Evolutionary conservation across 1,140 invertebrate genomes (phyloP), one percentile per base, ranked within the genome.

Genomic region (Theocolax elegans): DNA sequence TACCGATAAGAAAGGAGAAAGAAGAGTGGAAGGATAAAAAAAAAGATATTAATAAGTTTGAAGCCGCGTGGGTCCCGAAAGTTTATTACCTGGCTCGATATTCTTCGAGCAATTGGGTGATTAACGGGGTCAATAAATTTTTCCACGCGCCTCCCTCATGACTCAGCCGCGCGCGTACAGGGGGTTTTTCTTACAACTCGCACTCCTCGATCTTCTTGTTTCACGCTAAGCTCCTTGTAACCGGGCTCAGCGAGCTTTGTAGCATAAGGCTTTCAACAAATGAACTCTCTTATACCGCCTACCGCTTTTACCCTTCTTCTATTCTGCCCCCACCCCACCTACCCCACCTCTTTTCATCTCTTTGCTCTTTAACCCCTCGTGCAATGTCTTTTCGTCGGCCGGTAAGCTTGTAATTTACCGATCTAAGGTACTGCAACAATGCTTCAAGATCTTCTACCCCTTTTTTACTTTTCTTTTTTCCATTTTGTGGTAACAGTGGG

Each of bases 181-280:
- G n/a, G n/a, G 3, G 6, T 58, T 58, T 40, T 9, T 29, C 23
- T 13, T 21, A 15, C n/a, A n/a, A n/a, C 29, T 49, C 17, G 35
- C 23, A n/a, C n/a, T 17, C 23, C 8, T 29, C 9, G 27, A 27
- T 46, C 38, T 19, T 46, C 64, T 67, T 56, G 29, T 56, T 67
- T 44, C 38, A 21, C 35, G 25, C 31, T 67, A 67, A 67, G 38
- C 46, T 46, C 17, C 51, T 56, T 56, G 51, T 56, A 67, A 46
- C 51, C 40, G 25, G 53, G 53, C 51, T 67, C 64, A 46, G 19
- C 17, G 27, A 67, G 53, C 51, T 46, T 67, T 67, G 19, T 56
- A 63, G 46, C 51, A 56, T 67, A 67, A 67, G 40, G n/a, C 64
- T 56, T 58, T 67, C 31, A 56, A 67, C 51, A 67, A 67, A 67